Percentiles rank a stretch among this genome's conserved stretches.
Conservation (phyloP, 2,888 invertebrate species). For the Ptychoptera contaminata region DNA sequence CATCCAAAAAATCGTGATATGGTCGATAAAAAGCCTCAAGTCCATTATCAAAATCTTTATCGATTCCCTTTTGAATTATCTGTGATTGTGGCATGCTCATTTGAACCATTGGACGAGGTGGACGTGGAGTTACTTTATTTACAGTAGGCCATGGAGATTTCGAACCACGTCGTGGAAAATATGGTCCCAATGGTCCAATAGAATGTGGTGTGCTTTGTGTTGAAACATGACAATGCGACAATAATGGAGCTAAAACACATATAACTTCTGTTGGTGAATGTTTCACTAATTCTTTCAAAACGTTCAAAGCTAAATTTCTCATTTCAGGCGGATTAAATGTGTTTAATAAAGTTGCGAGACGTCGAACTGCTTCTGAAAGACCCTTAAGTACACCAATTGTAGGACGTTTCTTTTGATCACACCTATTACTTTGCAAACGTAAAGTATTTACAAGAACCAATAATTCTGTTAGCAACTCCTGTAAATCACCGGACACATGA, state of each 20-base stretch:
- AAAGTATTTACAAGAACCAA: conserved; percentile 56
- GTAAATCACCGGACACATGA: conserved; percentile 67
- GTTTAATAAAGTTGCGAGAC: conserved; percentile 73
- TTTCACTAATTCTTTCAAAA: conserved; percentile 27
- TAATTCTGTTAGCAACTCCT: conserved; percentile 67
- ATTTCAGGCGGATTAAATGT: conserved; percentile 78
- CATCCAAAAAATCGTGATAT: conserved; percentile 80
- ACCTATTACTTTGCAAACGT: conserved; percentile 38
- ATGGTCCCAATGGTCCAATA: conserved; percentile 54
- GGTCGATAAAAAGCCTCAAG: conserved; percentile 66
- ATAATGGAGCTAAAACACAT: conserved; percentile 53
- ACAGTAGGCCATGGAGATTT: conserved; percentile 35
- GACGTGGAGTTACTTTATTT: conserved; percentile 49
- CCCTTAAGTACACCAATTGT: conserved; percentile 47
- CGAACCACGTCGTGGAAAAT: conserved; percentile 56
- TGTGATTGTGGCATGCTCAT: conserved; percentile 69
- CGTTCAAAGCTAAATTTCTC: conserved; percentile 61
- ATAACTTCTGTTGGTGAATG: conserved; percentile 26
- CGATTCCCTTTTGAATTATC: conserved; percentile 45
- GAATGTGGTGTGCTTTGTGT: conserved; percentile 56
- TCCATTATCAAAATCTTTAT: conserved; percentile 61
- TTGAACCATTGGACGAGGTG: conserved; percentile 63
- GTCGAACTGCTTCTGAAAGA: conserved; percentile 73
- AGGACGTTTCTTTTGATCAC: conserved; percentile 25
- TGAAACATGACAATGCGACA: conserved; percentile 69